Evolutionary conservation across 2,888 invertebrate genomes (phyloP).

Genomic region (Tineola bisselliella): DNA sequence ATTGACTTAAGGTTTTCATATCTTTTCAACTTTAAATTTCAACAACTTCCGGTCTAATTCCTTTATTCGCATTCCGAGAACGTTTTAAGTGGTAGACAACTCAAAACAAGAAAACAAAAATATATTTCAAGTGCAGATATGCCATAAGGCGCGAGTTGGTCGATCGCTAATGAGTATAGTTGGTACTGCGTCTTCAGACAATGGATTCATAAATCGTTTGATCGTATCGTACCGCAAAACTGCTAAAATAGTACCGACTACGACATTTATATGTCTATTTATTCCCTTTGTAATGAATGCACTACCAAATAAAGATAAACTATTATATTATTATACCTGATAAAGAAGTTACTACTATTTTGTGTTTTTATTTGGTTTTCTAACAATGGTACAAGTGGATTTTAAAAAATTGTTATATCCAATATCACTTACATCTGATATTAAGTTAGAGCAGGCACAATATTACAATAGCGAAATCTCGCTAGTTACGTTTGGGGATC

Average conservation of each 20-base stretch:
- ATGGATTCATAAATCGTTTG: constrained; percentile 53
- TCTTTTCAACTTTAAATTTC: not conserved
- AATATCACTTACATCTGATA: too few species aligned
- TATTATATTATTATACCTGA: not conserved
- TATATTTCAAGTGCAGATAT: not conserved
- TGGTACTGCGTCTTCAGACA: constrained; percentile 31
- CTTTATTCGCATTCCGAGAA: not conserved
- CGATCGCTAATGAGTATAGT: constrained; percentile 50
- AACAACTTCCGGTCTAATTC: not conserved
- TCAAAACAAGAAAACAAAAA: not conserved
- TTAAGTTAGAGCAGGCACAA: too few species aligned
- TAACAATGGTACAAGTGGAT: too few species aligned
- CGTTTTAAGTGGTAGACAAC: not conserved
- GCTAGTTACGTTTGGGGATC: too few species aligned
- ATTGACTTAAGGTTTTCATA: too few species aligned
- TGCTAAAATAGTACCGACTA: constrained; percentile 40
- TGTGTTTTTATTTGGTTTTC: not conserved
- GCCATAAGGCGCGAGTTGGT: constrained; percentile 16
- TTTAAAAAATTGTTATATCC: too few species aligned
- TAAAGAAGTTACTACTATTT: not conserved
- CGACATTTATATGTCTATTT: constrained; percentile 49
- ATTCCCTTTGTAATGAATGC: constrained; percentile 40
- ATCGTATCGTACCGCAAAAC: constrained; percentile 45
- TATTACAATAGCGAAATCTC: too few species aligned
- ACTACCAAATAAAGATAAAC: constrained; percentile 2